Percentiles rank a stretch among this genome's conserved stretches.
These are phyloP conservation scores for Micropterix aruncella DNA, from an alignment of 2,888 invertebrate genomes.

Conservation along the genomic window DNA sequence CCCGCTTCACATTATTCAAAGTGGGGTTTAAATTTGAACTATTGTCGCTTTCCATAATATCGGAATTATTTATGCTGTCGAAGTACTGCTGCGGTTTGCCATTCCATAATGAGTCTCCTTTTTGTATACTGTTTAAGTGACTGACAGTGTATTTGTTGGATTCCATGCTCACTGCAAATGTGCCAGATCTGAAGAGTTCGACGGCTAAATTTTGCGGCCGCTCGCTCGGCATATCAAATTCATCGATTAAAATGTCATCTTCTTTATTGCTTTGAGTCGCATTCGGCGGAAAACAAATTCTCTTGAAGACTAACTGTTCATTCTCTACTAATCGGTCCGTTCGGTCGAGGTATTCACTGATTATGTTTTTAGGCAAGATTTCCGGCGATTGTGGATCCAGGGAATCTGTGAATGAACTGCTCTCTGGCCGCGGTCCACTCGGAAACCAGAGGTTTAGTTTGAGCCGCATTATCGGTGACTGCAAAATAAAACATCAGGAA, in stretches of 20 bases:
- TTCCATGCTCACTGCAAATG: slow-evolving; percentile 21
- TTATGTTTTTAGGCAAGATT: slow-evolving; percentile 12
- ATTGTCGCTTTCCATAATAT: slow-evolving; percentile 18
- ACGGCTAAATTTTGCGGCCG: slow-evolving; percentile 25
- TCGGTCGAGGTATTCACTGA: slow-evolving; percentile 29
- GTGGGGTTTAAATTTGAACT: slow-evolving; percentile 14
- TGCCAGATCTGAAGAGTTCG: slow-evolving; percentile 21
- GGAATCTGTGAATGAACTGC: slow-evolving; percentile 11
- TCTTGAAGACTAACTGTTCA: slow-evolving; percentile 19
- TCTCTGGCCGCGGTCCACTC: slow-evolving; percentile 2
- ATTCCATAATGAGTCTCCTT: slow-evolving; percentile 40
- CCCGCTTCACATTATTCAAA: slow-evolving; percentile 18
- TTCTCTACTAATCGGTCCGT: slow-evolving; percentile 21
- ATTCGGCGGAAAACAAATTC: slow-evolving; percentile 4
- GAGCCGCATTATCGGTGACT: not conserved
- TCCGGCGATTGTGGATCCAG: slow-evolving; percentile 9
- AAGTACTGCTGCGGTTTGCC: slow-evolving; percentile 41
- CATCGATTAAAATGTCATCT: slow-evolving; percentile 12
- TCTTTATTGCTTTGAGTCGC: slow-evolving; percentile 10
- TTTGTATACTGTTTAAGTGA: slow-evolving; percentile 16
- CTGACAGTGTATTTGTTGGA: slow-evolving; percentile 17
- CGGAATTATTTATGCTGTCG: slow-evolving; percentile 50
- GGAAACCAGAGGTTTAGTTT: slow-evolving; percentile 8
- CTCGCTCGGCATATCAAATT: slow-evolving; percentile 19
- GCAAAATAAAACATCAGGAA: no score